phyloP scores from a whole-genome alignment of 2,113 vertebrate species.

The Apus apus region DNA sequence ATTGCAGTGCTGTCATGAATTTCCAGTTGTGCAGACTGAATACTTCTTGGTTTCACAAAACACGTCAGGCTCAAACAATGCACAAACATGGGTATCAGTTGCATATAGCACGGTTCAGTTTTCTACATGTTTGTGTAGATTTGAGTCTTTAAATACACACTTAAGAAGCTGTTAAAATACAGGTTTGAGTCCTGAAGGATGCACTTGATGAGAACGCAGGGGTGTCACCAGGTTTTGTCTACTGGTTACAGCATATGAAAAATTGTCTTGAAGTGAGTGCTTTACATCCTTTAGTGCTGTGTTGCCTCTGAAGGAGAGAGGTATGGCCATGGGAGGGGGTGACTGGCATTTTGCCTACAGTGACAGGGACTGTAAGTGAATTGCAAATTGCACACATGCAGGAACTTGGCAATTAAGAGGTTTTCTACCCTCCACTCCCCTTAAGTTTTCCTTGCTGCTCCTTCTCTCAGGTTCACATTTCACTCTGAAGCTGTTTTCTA shows the following conservation, averaged over 20 bases:
- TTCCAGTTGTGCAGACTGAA: background rate
- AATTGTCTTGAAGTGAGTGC: fast-evolving
- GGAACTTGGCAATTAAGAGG: background rate
- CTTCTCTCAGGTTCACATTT: background rate
- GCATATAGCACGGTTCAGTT: background rate
- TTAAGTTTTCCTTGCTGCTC: background rate
- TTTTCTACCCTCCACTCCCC: background rate
- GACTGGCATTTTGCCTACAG: background rate
- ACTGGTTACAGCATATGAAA: background rate
- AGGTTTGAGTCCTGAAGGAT: background rate
- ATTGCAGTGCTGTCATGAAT: background rate
- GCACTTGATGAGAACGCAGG: background rate
- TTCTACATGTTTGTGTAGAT: background rate
- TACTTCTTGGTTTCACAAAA: background rate
- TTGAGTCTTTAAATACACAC: background rate
- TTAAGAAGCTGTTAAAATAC: background rate
- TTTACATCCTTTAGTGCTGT: background rate
- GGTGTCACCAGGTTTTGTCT: background rate
- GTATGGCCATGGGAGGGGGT: background rate
- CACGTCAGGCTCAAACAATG: fast-evolving
- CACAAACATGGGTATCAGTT: background rate
- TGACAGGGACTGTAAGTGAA: background rate
- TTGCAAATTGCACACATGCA: fast-evolving
- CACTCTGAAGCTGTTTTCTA: background rate
- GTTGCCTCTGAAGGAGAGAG: background rate